Percentiles rank a stretch among this genome's conserved stretches.
Conservation (phyloP, 2,888 invertebrate genomes). For the Drosophila dives region DNA sequence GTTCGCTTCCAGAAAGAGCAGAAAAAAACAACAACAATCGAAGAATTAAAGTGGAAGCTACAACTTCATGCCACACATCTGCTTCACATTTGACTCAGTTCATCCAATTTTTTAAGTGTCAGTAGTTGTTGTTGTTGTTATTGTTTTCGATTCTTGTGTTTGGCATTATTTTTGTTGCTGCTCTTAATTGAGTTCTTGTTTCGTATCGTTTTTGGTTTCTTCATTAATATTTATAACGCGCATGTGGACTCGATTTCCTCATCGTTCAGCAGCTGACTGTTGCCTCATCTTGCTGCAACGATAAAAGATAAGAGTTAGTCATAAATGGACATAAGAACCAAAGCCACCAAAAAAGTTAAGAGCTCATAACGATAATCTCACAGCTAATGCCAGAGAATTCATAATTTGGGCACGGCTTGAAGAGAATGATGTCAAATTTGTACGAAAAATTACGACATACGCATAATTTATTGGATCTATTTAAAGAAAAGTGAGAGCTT, state of each 20-base stretch:
- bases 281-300: slow-evolving; percentile 58
- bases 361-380: slow-evolving; percentile 29
- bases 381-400: background rate
- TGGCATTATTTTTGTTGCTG: slow-evolving; percentile 48
- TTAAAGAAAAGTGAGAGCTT: background rate
- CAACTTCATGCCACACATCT: slow-evolving; percentile 55
- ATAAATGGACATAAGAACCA: slow-evolving; percentile 32
- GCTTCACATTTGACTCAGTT: slow-evolving; percentile 66
- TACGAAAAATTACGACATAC: slow-evolving; percentile 9
- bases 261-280: slow-evolving; percentile 50
- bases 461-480: background rate
- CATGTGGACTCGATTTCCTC: slow-evolving; percentile 69
- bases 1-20: slow-evolving; percentile 47
- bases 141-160: slow-evolving; percentile 37
- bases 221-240: slow-evolving; percentile 62
- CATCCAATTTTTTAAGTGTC: slow-evolving; percentile 32
- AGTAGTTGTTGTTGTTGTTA: slow-evolving; percentile 18
- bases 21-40: slow-evolving; percentile 41
- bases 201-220: slow-evolving; percentile 41
- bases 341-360: slow-evolving; percentile 9
- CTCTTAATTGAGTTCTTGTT: slow-evolving; percentile 43
- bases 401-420: background rate
- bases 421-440: slow-evolving; percentile 22
- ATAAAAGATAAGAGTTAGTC: slow-evolving; percentile 31
- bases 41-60: slow-evolving; percentile 51